A percentile compares a stretch with the other conserved stretches of the same genome.
Evolutionary conservation across 2,797 vertebrate genomes (phyloP).

Genomic region (Cryptoprocta ferox): DNA sequence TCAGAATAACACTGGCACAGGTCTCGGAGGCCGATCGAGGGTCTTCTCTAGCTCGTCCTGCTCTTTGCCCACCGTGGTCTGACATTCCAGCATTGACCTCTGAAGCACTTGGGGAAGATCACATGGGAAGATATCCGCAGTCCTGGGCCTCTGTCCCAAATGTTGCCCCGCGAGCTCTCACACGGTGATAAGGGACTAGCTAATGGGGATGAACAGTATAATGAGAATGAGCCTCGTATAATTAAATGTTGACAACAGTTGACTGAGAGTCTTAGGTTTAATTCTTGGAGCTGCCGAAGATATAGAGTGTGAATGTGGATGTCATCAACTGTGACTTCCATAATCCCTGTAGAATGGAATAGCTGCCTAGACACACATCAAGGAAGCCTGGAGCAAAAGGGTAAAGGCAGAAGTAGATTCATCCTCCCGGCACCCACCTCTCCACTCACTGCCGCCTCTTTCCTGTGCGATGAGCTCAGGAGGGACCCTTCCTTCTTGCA

Average conservation of each 20-base stretch:
- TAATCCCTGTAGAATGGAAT: not conserved
- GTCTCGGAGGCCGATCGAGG: not conserved
- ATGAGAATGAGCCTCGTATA: not conserved
- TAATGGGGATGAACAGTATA: not conserved
- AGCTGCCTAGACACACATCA: not conserved
- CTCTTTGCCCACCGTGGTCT: not conserved
- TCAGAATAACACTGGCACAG: not conserved
- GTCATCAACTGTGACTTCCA: not conserved
- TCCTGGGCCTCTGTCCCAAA: not conserved
- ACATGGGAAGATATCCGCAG: not conserved
- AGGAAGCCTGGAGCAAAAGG: not conserved
- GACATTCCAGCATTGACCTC: not conserved
- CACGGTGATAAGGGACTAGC: not conserved
- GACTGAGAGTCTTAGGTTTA: not conserved
- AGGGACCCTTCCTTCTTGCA: not conserved
- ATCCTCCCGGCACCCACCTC: not conserved
- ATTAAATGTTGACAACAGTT: slow-evolving; percentile 43
- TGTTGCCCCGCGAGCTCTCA: not conserved
- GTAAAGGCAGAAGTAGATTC: not conserved
- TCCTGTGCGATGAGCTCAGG: rapidly evolving
- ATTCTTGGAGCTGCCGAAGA: not conserved
- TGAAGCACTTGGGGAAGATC: not conserved
- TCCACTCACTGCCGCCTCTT: not conserved
- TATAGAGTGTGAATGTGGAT: not conserved
- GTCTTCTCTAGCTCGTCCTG: not conserved